A percentile compares a stretch with the other conserved stretches of the same genome.
phyloP scores from a whole-genome alignment of 2,888 invertebrate species.

The Troides helena region DNA sequence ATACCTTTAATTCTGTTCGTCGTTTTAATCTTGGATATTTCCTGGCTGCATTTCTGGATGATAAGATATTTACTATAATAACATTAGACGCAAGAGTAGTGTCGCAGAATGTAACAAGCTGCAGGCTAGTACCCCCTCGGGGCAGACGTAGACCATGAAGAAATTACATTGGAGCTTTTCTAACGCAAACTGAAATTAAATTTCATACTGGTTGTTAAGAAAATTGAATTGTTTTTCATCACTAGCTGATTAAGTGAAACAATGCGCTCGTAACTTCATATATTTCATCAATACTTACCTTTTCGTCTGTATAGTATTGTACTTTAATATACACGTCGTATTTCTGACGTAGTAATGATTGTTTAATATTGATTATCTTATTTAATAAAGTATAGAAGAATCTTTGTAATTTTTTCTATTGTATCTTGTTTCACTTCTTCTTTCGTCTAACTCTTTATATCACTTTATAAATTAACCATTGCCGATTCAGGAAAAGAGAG shows the following conservation, averaged over 20 bases:
- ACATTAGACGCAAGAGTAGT: neutral
- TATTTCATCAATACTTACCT: too few relatives aligned
- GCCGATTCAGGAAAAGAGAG: too few relatives aligned
- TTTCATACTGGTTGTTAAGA: neutral
- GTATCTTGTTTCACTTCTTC: too few relatives aligned
- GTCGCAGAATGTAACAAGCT: neutral
- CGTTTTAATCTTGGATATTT: neutral
- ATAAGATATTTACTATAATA: neutral
- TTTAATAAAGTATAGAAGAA: too few relatives aligned
- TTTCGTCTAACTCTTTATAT: too few relatives aligned
- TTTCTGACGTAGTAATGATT: too few relatives aligned
- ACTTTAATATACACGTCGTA: too few relatives aligned
- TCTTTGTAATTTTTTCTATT: too few relatives aligned
- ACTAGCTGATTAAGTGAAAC: neutral
- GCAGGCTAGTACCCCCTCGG: neutral
- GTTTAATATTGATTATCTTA: too few relatives aligned
- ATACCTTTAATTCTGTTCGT: neutral
- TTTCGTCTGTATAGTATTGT: too few relatives aligned
- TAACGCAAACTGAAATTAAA: conserved; percentile 10
- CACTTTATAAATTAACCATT: too few relatives aligned
- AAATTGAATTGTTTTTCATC: neutral
- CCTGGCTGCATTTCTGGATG: neutral
- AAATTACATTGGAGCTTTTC: conserved; percentile 9
- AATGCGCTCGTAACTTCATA: neutral
- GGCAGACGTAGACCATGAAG: neutral